Percentiles rank a stretch among this genome's conserved stretches.
Conservation (phyloP, 2,113 vertebrate genomes). For the Gallinago paraguaiae region DNA sequence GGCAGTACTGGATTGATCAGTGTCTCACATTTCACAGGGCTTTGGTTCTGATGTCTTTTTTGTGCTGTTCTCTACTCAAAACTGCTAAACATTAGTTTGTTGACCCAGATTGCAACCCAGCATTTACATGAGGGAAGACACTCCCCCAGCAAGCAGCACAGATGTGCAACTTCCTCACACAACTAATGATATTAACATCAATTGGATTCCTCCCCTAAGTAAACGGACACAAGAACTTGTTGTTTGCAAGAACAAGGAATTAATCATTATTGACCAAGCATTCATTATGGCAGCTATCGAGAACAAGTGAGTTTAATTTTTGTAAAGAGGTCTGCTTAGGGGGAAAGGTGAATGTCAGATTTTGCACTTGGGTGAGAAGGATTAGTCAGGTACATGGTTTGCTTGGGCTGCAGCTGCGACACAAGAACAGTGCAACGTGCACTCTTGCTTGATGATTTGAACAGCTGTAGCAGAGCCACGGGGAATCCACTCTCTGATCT, state of each 20-base stretch:
- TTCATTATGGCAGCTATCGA: neutral
- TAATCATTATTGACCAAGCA: conserved; percentile 11
- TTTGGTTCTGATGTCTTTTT: neutral
- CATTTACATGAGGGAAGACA: conserved; percentile 10
- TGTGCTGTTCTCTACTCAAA: neutral
- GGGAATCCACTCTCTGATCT: neutral
- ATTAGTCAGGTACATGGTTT: neutral
- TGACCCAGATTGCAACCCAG: neutral
- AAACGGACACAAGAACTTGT: neutral
- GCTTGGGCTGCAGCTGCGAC: neutral
- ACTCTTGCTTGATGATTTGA: neutral
- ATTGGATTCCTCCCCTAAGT: neutral
- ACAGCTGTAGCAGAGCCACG: neutral
- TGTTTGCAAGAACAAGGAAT: neutral
- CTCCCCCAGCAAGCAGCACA: conserved; percentile 8
- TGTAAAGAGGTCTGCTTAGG: neutral
- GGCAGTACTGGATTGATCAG: neutral
- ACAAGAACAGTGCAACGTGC: neutral
- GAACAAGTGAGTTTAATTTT: conserved; percentile 31
- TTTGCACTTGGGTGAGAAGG: neutral
- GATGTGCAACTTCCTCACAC: conserved; percentile 6
- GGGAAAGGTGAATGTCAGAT: neutral
- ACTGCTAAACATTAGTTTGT: neutral
- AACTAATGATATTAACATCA: neutral
- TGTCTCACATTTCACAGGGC: neutral